Evolutionary conservation across 35 echinoderm and acorn worm genomes (phyloP).

Genomic region (Ophiothrix spiculata): DNA sequence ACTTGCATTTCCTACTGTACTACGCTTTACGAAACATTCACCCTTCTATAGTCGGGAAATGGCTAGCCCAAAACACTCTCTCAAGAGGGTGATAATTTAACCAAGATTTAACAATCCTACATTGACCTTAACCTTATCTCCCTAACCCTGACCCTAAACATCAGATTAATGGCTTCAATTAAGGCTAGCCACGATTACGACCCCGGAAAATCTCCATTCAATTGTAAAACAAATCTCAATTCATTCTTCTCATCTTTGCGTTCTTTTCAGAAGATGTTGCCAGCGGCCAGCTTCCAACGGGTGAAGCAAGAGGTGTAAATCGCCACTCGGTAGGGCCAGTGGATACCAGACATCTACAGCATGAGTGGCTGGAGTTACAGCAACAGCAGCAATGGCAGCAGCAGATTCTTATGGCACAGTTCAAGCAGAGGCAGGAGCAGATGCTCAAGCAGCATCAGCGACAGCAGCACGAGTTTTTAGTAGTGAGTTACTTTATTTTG

Average conservation of each 20-base stretch:
- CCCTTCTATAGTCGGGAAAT: too few relatives aligned
- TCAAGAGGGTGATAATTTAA: too few relatives aligned
- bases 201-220: neutral
- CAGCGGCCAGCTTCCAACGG: constrained; percentile 41
- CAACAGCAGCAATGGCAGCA: constrained; percentile 99
- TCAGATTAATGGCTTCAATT: too few relatives aligned
- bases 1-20: too few relatives aligned
- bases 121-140: too few relatives aligned
- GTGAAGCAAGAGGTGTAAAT: neutral
- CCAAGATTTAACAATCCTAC: too few relatives aligned
- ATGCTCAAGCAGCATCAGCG: constrained; percentile 85
- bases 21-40: too few relatives aligned
- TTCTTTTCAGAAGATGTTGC: constrained; percentile 42
- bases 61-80: too few relatives aligned
- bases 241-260: neutral
- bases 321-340: constrained; percentile 19
- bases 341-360: constrained; percentile 25
- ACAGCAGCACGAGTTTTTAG: constrained; percentile 85
- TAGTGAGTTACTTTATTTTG: constrained; percentile 40
- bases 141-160: too few relatives aligned
- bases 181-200: constrained; percentile 3
- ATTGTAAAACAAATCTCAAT: neutral
- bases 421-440: constrained; percentile 76
- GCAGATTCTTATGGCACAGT: constrained; percentile 87
- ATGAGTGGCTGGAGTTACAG: constrained; percentile 57